Percentiles rank a stretch among this genome's conserved stretches.
phyloP scores from a whole-genome alignment of 2,888 invertebrate species.

The Tetranychus piercei region DNA sequence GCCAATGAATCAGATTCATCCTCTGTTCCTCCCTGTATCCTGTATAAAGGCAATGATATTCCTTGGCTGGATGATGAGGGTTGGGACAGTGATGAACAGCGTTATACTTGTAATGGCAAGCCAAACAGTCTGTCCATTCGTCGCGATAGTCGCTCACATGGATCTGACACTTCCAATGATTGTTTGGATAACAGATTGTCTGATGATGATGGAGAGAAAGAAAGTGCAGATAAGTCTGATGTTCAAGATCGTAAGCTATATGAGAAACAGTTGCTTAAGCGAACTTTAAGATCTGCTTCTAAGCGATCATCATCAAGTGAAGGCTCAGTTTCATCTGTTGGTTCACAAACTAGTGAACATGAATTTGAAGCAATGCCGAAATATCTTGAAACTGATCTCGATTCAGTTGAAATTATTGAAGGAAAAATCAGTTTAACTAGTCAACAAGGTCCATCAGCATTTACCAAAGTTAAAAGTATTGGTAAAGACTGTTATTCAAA shows the following conservation, averaged over 20 bases:
- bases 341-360: neutral
- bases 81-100: slow-evolving; percentile 3
- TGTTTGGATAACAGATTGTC: neutral
- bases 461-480: too few species aligned
- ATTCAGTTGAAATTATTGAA: slow-evolving; percentile 1
- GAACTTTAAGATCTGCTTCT: neutral
- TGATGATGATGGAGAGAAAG: neutral
- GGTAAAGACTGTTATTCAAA: too few species aligned
- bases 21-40: neutral
- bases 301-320: neutral
- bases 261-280: neutral
- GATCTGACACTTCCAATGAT: neutral
- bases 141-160: neutral
- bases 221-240: neutral
- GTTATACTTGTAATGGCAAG: neutral
- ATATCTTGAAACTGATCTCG: slow-evolving; percentile 6
- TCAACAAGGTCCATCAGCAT: neutral
- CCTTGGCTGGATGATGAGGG: slow-evolving; percentile 4
- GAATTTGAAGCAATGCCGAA: neutral
- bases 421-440: neutral
- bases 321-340: neutral
- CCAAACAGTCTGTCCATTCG: neutral
- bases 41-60: neutral
- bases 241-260: neutral
- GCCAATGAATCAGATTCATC: neutral